phyloP scores from a whole-genome alignment of 2,113 vertebrate genomes.

The Oncorhynchus nerka region DNA sequence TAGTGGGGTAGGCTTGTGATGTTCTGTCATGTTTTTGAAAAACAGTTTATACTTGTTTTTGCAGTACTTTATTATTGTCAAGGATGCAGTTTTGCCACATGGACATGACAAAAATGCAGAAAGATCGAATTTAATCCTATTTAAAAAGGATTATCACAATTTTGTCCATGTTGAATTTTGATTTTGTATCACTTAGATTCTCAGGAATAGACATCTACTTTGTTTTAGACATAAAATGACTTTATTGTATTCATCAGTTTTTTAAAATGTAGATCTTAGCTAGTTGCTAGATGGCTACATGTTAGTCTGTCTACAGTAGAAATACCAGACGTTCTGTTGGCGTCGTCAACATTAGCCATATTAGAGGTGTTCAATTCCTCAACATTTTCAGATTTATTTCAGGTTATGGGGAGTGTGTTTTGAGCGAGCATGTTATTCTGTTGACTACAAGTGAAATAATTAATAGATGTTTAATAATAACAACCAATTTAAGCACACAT shows the following conservation, averaged over 20 bases:
- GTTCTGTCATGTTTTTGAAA: neutral
- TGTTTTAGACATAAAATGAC: neutral
- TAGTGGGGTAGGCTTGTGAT: no score
- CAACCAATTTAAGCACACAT: conserved; percentile 44
- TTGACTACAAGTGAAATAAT: conserved; percentile 22
- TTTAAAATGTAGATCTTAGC: neutral
- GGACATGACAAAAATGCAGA: neutral
- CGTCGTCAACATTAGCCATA: no score
- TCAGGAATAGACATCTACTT: neutral
- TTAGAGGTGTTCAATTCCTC: conserved; percentile 7
- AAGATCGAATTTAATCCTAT: neutral
- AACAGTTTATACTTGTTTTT: neutral
- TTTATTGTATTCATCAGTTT: no score
- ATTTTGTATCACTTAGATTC: conserved; percentile 9
- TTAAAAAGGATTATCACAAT: neutral
- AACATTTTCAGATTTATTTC: neutral
- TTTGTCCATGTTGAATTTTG: neutral
- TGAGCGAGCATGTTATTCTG: neutral
- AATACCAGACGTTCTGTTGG: no score
- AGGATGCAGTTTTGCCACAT: neutral
- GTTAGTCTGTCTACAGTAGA: neutral
- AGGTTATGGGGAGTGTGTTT: neutral
- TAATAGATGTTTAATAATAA: neutral
- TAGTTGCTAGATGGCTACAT: conserved; percentile 3
- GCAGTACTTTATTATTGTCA: neutral